A percentile compares a stretch with the other conserved stretches of the same genome.
Conservation (phyloP, 2,888 invertebrate species). For the Phrixothrix hirtus region DNA sequence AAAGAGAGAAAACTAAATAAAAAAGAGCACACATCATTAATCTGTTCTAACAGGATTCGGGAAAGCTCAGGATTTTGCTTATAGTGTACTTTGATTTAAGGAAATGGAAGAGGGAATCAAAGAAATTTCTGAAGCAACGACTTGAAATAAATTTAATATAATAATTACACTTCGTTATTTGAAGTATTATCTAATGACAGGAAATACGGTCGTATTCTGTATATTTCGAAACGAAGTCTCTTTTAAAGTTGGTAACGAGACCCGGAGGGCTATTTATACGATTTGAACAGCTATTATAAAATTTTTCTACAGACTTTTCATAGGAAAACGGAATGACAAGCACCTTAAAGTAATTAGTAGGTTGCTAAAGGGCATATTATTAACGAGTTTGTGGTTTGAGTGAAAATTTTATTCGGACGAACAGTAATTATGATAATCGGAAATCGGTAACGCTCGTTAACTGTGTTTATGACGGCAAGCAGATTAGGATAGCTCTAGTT, state of each 20-base stretch:
- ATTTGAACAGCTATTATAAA: conserved; percentile 23
- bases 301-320: conserved; percentile 38
- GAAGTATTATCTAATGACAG: conserved; percentile 21
- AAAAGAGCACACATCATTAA: conserved; percentile 45
- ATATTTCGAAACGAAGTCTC: conserved; percentile 5
- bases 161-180: conserved; percentile 30
- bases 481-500: conserved; percentile 18
- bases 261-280: conserved; percentile 7
- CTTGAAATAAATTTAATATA: conserved; percentile 26
- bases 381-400: conserved; percentile 39
- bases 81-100: conserved; percentile 15
- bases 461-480: conserved; percentile 22
- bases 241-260: conserved; percentile 12
- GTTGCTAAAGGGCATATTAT: conserved; percentile 37
- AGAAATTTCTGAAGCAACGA: conserved; percentile 19
- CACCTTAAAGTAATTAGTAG: conserved; percentile 40
- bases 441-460: conserved; percentile 25
- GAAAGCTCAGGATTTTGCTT: conserved; percentile 18
- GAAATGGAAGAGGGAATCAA: conserved; percentile 12
- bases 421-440: conserved; percentile 21
- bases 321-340: conserved; percentile 31
- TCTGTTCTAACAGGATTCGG: conserved; percentile 41
- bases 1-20: conserved; percentile 37
- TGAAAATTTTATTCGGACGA: conserved; percentile 31
- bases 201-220: conserved; percentile 12